Evolutionary conservation across 1,140 invertebrate species (phyloP).

Genomic region (Drosophila nannoptera): DNA sequence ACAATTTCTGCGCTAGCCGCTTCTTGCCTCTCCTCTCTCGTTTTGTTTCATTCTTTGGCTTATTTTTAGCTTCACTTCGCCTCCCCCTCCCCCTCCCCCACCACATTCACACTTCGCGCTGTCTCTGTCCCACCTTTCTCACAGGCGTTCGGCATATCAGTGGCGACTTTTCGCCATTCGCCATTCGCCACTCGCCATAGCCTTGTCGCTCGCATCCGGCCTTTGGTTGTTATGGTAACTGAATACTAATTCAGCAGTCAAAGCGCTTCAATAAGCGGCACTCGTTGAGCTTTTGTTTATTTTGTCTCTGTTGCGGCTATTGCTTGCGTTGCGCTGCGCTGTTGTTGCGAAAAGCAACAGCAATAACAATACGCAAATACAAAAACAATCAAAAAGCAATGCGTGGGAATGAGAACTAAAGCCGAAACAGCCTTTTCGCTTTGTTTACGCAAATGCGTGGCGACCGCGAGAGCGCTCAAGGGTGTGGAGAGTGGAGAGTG

Average conservation of each 20-base stretch:
- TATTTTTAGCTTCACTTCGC: constrained; percentile 57
- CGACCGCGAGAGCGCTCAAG: constrained; percentile 2
- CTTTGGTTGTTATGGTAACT: constrained; percentile 59
- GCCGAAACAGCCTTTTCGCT: constrained; percentile 34
- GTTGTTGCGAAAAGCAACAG: constrained; percentile 39
- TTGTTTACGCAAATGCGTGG: constrained; percentile 32
- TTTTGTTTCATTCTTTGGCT: constrained; percentile 36
- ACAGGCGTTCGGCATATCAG: constrained; percentile 27
- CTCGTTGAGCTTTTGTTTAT: constrained; percentile 71
- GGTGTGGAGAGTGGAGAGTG: neutral
- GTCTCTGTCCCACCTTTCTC: constrained; percentile 8
- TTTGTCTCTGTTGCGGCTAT: constrained; percentile 19
- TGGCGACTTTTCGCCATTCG: constrained; percentile 7
- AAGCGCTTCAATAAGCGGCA: constrained; percentile 54
- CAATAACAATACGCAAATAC: constrained; percentile 8
- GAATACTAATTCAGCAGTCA: constrained; percentile 64
- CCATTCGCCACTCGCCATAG: neutral
- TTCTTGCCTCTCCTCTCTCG: constrained; percentile 14
- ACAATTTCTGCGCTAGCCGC: constrained; percentile 55
- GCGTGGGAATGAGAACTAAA: constrained; percentile 69
- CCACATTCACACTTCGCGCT: too few relatives aligned
- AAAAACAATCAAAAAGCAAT: constrained; percentile 21
- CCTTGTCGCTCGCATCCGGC: constrained; percentile 39
- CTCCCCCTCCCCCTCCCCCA: too few relatives aligned
- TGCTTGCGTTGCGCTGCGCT: constrained; percentile 4